phyloP scores from a whole-genome alignment of 2,113 vertebrate species.

The Triplophysa tibetana region DNA sequence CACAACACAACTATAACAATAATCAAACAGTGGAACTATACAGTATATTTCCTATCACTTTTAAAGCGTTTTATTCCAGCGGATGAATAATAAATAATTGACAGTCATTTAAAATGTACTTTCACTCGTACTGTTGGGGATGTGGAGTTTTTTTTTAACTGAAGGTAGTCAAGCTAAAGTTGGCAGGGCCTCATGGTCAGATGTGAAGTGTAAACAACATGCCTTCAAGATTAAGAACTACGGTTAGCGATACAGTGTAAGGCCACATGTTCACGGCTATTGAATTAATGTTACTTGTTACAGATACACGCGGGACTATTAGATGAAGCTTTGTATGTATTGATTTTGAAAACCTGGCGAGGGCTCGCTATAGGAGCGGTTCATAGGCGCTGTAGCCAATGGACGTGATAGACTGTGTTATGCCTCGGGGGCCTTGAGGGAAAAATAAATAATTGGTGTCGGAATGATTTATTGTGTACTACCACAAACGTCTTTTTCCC shows the following conservation, averaged over 20 bases:
- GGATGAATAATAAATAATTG: too few species aligned
- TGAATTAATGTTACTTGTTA: conserved; percentile 38
- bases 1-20: too few species aligned
- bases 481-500: conserved; percentile 31
- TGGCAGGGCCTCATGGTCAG: background rate
- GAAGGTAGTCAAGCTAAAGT: background rate
- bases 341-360: conserved; percentile 39
- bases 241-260: background rate
- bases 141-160: too few species aligned
- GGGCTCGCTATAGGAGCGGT: conserved; percentile 19
- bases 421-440: conserved; percentile 22
- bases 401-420: conserved; percentile 38
- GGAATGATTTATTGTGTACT: conserved; percentile 42
- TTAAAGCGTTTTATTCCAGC: too few species aligned
- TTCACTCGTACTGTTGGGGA: too few species aligned
- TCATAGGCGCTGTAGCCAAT: conserved; percentile 31
- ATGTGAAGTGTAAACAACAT: background rate
- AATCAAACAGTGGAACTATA: too few species aligned
- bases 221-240: conserved; percentile 23
- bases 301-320: conserved; percentile 21
- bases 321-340: conserved; percentile 20
- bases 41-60: too few species aligned
- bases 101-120: too few species aligned
- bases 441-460: conserved; percentile 49
- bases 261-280: conserved; percentile 12